phyloP scores from a whole-genome alignment of 2,888 invertebrate species.

The Leptogaster cylindrica region DNA sequence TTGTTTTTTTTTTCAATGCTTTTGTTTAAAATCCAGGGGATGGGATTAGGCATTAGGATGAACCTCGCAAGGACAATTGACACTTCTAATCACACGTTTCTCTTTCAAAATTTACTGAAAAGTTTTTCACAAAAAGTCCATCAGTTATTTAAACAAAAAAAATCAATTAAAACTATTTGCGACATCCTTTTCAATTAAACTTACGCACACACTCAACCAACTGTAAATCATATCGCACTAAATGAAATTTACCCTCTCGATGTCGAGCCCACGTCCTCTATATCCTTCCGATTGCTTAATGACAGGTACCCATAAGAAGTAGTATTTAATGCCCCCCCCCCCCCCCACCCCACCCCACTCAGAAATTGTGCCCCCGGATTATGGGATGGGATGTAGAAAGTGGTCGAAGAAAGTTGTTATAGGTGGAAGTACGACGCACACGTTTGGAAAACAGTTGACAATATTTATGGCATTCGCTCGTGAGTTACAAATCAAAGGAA shows the following conservation, averaged over 20 bases:
- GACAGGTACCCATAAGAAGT: not conserved
- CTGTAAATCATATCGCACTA: not conserved
- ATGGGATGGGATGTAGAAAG: not conserved
- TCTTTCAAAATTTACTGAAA: not conserved
- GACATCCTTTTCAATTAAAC: not conserved
- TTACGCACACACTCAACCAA: not conserved
- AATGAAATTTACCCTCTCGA: not conserved
- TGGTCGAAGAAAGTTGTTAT: not conserved
- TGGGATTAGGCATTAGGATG: not conserved
- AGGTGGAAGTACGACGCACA: not conserved
- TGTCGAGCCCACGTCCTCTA: not conserved
- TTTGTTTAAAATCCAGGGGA: not conserved
- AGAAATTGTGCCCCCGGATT: no score
- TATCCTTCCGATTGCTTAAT: not conserved
- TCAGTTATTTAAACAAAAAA: not conserved
- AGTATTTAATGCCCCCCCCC: no score
- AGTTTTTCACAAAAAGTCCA: not conserved
- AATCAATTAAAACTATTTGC: not conserved
- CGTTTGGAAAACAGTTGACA: constrained; percentile 22
- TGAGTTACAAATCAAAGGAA: constrained; percentile 35
- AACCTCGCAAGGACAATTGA: not conserved
- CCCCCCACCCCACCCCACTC: no score
- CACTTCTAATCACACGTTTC: constrained; percentile 10
- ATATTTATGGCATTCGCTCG: constrained; percentile 32
- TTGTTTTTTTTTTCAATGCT: not conserved